These are phyloP conservation scores for Sialis fuliginosa DNA, from an alignment of 2,888 invertebrate genomes.

Conservation along the genomic window DNA sequence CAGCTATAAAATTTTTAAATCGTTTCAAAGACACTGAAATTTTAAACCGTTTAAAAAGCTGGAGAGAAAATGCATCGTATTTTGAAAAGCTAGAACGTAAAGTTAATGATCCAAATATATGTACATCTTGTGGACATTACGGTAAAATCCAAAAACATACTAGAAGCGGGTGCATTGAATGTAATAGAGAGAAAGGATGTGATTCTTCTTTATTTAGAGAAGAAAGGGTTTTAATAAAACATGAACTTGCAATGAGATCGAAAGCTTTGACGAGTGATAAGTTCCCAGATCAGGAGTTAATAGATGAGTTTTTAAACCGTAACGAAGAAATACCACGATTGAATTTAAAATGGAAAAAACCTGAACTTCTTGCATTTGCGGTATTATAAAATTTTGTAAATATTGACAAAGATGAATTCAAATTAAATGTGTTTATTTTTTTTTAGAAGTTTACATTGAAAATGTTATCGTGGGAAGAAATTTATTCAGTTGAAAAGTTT, in stretches of 20 bases:
- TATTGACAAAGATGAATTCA: not conserved
- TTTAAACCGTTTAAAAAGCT: constrained; percentile 43
- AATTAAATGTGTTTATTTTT: constrained; percentile 1
- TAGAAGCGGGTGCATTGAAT: constrained; percentile 45
- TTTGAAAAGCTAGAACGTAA: constrained; percentile 34
- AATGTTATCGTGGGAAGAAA: constrained; percentile 55
- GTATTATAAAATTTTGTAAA: constrained; percentile 25
- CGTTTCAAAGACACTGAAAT: constrained; percentile 41
- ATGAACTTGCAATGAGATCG: constrained; percentile 47
- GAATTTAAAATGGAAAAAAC: constrained; percentile 41
- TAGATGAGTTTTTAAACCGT: constrained; percentile 52
- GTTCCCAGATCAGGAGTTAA: constrained; percentile 57
- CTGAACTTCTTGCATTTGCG: constrained; percentile 50
- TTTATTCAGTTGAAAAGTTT: constrained; percentile 61
- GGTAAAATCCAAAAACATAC: constrained; percentile 42
- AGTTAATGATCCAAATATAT: constrained; percentile 38
- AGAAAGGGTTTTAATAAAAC: constrained; percentile 41
- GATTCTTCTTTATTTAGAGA: constrained; percentile 34
- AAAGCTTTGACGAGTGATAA: constrained; percentile 41
- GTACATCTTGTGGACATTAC: constrained; percentile 53
- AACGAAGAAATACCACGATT: constrained; percentile 27
- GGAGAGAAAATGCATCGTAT: constrained; percentile 36
- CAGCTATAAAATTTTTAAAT: constrained; percentile 52
- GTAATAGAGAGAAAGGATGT: constrained; percentile 43
- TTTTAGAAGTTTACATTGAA: constrained; percentile 44